Base-by-base conservation (phyloP, 1,140 invertebrate species). In the Eupristina koningsbergeri region DNA sequence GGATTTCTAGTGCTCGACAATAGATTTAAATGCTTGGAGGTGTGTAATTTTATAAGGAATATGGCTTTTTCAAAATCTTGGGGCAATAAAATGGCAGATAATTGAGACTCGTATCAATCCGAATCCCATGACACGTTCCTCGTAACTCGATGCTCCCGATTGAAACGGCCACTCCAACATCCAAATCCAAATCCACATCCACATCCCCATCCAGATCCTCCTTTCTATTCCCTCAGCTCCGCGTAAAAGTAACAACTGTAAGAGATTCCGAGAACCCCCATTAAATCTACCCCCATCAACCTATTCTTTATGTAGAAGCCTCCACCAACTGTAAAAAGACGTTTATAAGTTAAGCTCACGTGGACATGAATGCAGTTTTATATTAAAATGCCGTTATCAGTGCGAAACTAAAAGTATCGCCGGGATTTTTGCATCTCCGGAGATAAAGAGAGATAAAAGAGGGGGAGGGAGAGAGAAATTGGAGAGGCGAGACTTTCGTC, bases 401-500 rank as follows among this genome's bases (percentile, higher is more conserved):
- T 3, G 53, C 50, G 45, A 75, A 34, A 41, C 29, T 34, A 36
- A 34, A 29, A 58, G 19, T 0, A 9, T 22, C 39, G 17, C 26
- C 41, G 61, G 39, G 67, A 67, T 9, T 15, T 8, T 41, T 13
- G 47, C 47, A 0, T 22, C 61, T 13, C 29, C 0, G 17, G 17
- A 77, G 17, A 41, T n/a, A 41, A 29, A 77, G 19, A 36, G 3
- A 61, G 39, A 41, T 17, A 31, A 19, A 26, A n/a, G 36, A 41
- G 67, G 39, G 39, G 7, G 69, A 73, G 7, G n/a, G 3, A 36
- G 7, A 45, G 39, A 83, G 26, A 50, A 78, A 36, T n/a, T 67
- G 13, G 47, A 29, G 31, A 41, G 36, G 31, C 47, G 47, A 71
- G 17, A 64, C 76, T 79, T 83, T 83, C 63, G 75, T 58, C 75